Evolutionary conservation across 2,113 vertebrate genomes (phyloP).

Genomic region (Ibidorhyncha struthersii): DNA sequence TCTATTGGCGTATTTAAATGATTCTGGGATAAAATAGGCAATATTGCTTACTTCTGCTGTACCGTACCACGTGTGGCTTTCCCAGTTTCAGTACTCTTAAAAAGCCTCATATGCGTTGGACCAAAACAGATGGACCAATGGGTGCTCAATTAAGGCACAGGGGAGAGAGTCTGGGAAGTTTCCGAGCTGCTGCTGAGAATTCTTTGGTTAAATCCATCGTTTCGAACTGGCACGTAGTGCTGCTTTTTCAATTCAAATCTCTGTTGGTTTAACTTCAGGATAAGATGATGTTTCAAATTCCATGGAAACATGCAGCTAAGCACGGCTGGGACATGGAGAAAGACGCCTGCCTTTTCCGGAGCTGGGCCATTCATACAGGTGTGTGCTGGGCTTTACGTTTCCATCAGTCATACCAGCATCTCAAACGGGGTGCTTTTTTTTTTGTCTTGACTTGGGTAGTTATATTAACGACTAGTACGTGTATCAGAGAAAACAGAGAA

Average conservation of each 20-base stretch:
- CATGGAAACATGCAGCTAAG: slow-evolving; percentile 96
- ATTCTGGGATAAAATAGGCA: background rate
- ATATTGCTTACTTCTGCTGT: background rate
- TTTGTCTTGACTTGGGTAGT: background rate
- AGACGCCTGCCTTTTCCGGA: slow-evolving; percentile 91
- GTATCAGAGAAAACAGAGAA: background rate
- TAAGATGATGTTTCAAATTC: slow-evolving; percentile 89
- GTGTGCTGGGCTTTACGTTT: background rate
- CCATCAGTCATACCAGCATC: accelerated
- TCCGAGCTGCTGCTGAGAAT: background rate
- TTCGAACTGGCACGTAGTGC: background rate
- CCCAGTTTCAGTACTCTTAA: background rate
- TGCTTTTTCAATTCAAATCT: background rate
- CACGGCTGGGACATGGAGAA: slow-evolving; percentile 95
- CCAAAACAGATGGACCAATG: background rate
- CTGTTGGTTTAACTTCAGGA: slow-evolving; percentile 76
- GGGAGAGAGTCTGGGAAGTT: background rate
- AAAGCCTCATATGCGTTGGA: background rate
- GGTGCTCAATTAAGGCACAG: background rate
- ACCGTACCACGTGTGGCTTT: background rate
- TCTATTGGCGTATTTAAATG: background rate
- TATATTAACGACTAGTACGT: background rate
- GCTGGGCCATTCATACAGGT: slow-evolving; percentile 98
- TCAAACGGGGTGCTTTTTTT: background rate
- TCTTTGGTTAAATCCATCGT: background rate